phyloP scores from a whole-genome alignment of 1,140 invertebrate genomes.

The Acromyrmex charruanus region DNA sequence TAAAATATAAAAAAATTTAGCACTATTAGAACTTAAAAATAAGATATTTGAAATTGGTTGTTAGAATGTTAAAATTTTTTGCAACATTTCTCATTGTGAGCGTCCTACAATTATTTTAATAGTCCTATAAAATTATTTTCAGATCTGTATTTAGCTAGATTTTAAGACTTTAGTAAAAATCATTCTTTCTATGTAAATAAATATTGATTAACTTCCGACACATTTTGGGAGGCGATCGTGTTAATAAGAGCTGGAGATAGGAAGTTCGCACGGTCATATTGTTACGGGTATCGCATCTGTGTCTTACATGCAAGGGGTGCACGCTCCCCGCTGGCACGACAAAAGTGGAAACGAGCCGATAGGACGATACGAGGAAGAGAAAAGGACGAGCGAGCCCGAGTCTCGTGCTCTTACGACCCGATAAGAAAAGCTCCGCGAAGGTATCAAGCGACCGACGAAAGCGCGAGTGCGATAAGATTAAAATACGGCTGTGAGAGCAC shows the following conservation, averaged over 20 bases:
- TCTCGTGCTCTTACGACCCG: slow-evolving; percentile 60
- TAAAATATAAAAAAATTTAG: too few relatives aligned
- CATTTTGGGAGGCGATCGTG: slow-evolving; percentile 5
- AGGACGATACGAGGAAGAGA: slow-evolving; percentile 61
- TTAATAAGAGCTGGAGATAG: slow-evolving; percentile 59
- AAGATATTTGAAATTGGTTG: too few relatives aligned
- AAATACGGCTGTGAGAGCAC: slow-evolving; percentile 69
- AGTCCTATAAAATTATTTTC: too few relatives aligned
- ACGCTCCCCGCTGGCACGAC: slow-evolving; percentile 52
- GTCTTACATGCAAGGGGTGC: slow-evolving; percentile 46
- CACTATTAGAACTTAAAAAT: too few relatives aligned
- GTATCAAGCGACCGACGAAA: slow-evolving; percentile 75
- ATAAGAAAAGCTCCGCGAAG: slow-evolving; percentile 74
- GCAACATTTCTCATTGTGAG: too few relatives aligned
- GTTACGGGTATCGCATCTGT: slow-evolving; percentile 59
- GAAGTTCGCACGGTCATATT: slow-evolving; percentile 55
- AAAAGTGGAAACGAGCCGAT: slow-evolving; percentile 74
- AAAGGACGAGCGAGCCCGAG: slow-evolving; percentile 61
- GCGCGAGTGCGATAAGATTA: slow-evolving; percentile 78
- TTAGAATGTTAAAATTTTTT: too few relatives aligned
- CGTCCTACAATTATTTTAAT: too few relatives aligned
- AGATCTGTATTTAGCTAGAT: too few relatives aligned
- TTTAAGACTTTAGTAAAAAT: too few relatives aligned
- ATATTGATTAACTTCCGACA: slow-evolving; percentile 20
- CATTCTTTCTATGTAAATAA: too few relatives aligned